Percentiles rank a stretch among this genome's conserved stretches.
Conservation (phyloP, 2,797 vertebrate genomes). For the Siniperca scherzeri region DNA sequence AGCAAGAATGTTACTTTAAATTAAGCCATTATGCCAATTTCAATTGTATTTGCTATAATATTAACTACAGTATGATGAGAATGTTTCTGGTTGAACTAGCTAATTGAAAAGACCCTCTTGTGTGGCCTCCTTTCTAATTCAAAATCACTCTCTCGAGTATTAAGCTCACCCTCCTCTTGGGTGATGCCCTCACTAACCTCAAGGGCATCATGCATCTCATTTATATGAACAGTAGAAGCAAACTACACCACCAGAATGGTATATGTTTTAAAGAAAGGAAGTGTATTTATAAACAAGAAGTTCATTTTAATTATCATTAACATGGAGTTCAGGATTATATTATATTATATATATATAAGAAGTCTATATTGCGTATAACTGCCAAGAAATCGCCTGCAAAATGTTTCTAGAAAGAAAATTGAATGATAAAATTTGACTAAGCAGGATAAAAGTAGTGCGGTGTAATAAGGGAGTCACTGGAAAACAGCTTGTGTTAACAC, state of each 20-base stretch:
- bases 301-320: background rate
- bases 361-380: accelerated
- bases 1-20: constrained; percentile 30
- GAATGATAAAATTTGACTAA: constrained; percentile 20
- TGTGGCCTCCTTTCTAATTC: constrained; percentile 31
- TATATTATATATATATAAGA: background rate
- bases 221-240: constrained; percentile 14
- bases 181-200: constrained; percentile 29
- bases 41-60: constrained; percentile 30
- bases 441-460: constrained; percentile 3
- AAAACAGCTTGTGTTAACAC: constrained; percentile 19
- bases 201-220: constrained; percentile 21
- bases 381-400: background rate
- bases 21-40: constrained; percentile 31
- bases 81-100: constrained; percentile 26
- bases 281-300: background rate
- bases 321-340: background rate
- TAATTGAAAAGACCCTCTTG: constrained; percentile 35
- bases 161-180: constrained; percentile 21
- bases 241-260: background rate
- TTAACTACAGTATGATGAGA: constrained; percentile 32
- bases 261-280: background rate
- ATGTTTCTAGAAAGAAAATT: background rate
- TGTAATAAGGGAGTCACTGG: background rate
- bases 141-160: constrained; percentile 20